These are phyloP conservation scores for Morelia viridis DNA, from an alignment of 2,797 vertebrate species.

Conservation along the genomic window DNA sequence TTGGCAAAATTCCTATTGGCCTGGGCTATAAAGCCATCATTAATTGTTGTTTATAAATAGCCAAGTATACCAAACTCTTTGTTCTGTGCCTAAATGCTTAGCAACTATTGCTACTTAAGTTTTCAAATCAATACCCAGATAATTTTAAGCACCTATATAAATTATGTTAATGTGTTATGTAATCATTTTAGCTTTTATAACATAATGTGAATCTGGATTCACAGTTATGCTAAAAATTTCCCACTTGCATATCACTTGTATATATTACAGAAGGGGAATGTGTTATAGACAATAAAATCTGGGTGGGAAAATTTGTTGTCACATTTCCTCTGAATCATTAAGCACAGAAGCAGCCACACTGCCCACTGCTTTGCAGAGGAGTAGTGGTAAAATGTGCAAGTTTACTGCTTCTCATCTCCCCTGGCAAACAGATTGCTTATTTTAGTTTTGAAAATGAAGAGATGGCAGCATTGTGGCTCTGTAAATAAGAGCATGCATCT, in stretches of 20 bases:
- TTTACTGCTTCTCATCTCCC: conserved; percentile 77
- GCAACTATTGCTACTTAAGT: conserved; percentile 45
- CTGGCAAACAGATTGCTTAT: conserved; percentile 80
- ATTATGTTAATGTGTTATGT: conserved; percentile 56
- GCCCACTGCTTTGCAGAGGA: conserved; percentile 67
- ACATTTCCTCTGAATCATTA: conserved; percentile 69
- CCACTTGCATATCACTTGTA: conserved; percentile 64
- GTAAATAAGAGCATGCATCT: conserved; percentile 84
- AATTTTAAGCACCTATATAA: conserved; percentile 33
- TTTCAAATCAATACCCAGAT: conserved; percentile 58
- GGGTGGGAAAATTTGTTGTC: conserved; percentile 58
- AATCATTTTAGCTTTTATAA: conserved; percentile 69
- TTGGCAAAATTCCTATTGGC: background rate
- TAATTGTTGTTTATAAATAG: conserved; percentile 15
- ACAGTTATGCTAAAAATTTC: conserved; percentile 66
- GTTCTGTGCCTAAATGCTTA: conserved; percentile 48
- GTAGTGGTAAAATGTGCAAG: conserved; percentile 66
- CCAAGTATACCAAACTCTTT: background rate
- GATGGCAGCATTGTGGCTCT: conserved; percentile 75
- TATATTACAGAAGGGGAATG: conserved; percentile 63
- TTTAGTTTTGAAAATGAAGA: conserved; percentile 81
- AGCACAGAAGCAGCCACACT: conserved; percentile 63
- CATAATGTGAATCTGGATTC: conserved; percentile 65
- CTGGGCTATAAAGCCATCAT: conserved; percentile 1
- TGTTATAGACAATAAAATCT: conserved; percentile 74